A percentile compares a stretch with the other conserved stretches of the same genome.
Conservation (phyloP, 2,888 invertebrate species). For the Spilarctia lutea region DNA sequence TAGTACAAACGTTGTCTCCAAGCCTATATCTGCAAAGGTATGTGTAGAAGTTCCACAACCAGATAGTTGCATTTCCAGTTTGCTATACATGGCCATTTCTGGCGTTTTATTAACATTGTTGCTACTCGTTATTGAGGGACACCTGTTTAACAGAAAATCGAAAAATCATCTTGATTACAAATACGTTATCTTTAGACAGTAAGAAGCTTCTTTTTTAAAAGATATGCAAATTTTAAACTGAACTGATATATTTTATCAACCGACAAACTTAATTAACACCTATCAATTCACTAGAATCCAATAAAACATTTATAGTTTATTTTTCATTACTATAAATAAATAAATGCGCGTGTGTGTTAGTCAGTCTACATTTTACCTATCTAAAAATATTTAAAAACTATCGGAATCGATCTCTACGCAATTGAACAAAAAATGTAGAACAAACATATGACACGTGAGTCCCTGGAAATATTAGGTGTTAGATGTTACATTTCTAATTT, state of each 20-base stretch:
- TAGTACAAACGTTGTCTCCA: conserved; percentile 80
- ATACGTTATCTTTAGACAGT: conserved; percentile 16
- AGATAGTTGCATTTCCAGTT: conserved; percentile 84
- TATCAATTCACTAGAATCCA: background rate
- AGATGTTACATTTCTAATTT: no score
- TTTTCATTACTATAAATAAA: background rate
- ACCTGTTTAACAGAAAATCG: conserved; percentile 33
- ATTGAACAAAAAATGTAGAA: background rate
- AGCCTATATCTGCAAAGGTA: conserved; percentile 80
- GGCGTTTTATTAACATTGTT: conserved; percentile 79
- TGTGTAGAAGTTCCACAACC: conserved; percentile 78
- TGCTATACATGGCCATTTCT: conserved; percentile 75
- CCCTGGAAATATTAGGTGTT: no score
- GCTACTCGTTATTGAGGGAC: conserved; percentile 59
- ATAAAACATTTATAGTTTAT: background rate
- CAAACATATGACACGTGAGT: no score
- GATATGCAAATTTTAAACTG: background rate
- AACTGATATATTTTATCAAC: background rate
- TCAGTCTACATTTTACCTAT: background rate
- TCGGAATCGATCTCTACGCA: background rate
- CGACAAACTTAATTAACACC: background rate
- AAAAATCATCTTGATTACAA: conserved; percentile 33
- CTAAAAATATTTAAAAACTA: background rate
- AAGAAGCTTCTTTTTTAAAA: background rate
- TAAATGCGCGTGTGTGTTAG: background rate